Base-by-base conservation (phyloP, 2,113 vertebrate species). In the Pycnonotus jocosus region DNA sequence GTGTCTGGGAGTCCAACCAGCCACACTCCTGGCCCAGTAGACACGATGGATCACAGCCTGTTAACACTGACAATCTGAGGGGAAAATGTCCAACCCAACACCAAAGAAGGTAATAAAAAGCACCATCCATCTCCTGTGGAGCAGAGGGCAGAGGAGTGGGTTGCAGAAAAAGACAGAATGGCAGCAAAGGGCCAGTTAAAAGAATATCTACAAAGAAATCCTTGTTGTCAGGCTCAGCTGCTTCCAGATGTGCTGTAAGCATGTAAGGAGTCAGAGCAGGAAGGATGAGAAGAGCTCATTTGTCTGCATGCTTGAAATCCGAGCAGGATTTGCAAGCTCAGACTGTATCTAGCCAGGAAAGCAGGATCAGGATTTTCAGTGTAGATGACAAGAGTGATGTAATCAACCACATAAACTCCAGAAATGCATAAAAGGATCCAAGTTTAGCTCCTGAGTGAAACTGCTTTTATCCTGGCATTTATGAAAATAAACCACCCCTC, bases 21-120 rank as follows among this genome's bases (percentile, higher is more conserved):
- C n/a, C 62, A 28, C 19, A 4, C 19, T 37, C 40, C 35, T n/a
- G 56, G 51, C 37, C 14, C 2, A 0, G 15, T 0, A 3, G 15
- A 21, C 3, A 1, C 0, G 0, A 27, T 2, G 16, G 21, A 20
- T 64, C 45, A 31, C 45, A 87, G 33, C 7, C 44, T 20, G 17
- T 33, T 53, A 13, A 33, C 0, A 0, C 25, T 48, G 50, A 20
- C 58, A 73, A 7, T 24, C 40, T 51, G 45, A 81, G 27, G 37
- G 19, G 30, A 78, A 86, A 87, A 71, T 2, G 12, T 24, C 18
- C 16, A 86, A 30, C n/a, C 50, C 17, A 58, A 18, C 18, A 30
- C 30, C 35, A 68, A 72, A 58, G 47, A 57, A 62, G 30, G 44
- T 48, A 19, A 33, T 54, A 23, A 12, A 50, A 71, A 40, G 23